Percentiles rank a stretch among this genome's conserved stretches.
phyloP scores from a whole-genome alignment of 2,888 invertebrate species.

The Ichneumon xanthorius region DNA sequence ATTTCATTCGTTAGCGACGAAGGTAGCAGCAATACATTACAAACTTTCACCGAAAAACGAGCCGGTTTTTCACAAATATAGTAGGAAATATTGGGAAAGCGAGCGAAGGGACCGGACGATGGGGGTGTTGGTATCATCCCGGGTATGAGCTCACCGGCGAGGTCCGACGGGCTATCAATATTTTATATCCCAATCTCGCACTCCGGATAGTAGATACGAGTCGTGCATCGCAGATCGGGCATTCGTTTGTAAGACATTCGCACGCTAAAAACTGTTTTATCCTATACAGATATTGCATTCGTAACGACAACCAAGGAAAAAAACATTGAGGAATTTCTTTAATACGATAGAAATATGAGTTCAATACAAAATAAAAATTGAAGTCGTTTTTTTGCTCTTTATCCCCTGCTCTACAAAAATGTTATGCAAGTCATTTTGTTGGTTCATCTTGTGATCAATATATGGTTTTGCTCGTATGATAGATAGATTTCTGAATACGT shows the following conservation, averaged over 20 bases:
- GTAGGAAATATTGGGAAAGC: not conserved
- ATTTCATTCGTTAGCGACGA: slow-evolving; percentile 22
- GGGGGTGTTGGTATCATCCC: not conserved
- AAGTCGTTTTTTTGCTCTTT: too few species aligned
- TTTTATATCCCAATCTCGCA: slow-evolving; percentile 42
- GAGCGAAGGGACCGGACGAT: not conserved
- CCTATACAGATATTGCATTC: not conserved
- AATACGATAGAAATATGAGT: too few species aligned
- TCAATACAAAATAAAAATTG: too few species aligned
- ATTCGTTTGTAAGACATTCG: not conserved
- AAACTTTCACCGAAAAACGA: slow-evolving; percentile 6
- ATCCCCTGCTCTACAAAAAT: too few species aligned
- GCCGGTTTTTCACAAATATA: not conserved
- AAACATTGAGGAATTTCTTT: too few species aligned
- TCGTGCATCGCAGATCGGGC: too few species aligned
- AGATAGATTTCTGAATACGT: too few species aligned
- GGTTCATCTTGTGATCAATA: too few species aligned
- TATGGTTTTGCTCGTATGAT: too few species aligned
- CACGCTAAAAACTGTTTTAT: not conserved
- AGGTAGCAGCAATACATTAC: not conserved
- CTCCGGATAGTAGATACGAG: not conserved
- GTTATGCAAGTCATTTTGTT: too few species aligned
- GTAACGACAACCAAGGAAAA: too few species aligned
- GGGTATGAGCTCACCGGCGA: not conserved
- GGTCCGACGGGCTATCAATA: slow-evolving; percentile 32